phyloP scores from a whole-genome alignment of 2,888 invertebrate genomes.

The Ectemnius lituratus region DNA sequence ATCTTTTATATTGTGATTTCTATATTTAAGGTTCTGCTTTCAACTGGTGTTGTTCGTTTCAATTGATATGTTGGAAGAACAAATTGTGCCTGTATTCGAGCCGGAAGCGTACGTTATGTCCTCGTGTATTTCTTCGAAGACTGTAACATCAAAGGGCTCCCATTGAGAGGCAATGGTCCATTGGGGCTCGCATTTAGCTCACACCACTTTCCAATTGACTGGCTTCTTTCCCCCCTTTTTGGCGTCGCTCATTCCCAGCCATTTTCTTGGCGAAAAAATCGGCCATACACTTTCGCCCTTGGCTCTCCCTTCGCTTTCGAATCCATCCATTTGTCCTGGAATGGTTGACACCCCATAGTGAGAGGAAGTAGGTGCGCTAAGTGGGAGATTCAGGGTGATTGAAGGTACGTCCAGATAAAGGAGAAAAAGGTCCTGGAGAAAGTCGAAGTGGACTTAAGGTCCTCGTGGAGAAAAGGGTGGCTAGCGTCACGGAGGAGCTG shows the following conservation, averaged over 20 bases:
- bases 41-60: too few relatives aligned
- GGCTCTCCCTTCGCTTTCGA: conserved; percentile 14
- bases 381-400: conserved; percentile 56
- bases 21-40: too few relatives aligned
- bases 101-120: neutral
- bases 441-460: conserved; percentile 53
- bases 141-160: neutral
- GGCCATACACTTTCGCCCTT: conserved; percentile 31
- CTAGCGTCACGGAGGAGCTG: conserved; percentile 15
- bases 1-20: too few relatives aligned
- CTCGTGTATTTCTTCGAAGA: neutral
- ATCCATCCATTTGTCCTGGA: conserved; percentile 47
- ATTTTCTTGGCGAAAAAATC: conserved; percentile 12
- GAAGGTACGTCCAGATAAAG: conserved; percentile 35
- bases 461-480: conserved; percentile 26
- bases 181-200: conserved; percentile 8
- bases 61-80: too few relatives aligned
- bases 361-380: conserved; percentile 42
- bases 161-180: conserved; percentile 11
- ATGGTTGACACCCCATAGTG: conserved; percentile 40
- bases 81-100: too few relatives aligned
- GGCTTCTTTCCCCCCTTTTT: conserved; percentile 18
- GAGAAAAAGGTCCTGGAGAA: conserved; percentile 33
- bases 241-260: conserved; percentile 1
- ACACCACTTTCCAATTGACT: conserved; percentile 31